Evolutionary conservation across 2,888 invertebrate genomes (phyloP).

Genomic region (Meloe dianella): DNA sequence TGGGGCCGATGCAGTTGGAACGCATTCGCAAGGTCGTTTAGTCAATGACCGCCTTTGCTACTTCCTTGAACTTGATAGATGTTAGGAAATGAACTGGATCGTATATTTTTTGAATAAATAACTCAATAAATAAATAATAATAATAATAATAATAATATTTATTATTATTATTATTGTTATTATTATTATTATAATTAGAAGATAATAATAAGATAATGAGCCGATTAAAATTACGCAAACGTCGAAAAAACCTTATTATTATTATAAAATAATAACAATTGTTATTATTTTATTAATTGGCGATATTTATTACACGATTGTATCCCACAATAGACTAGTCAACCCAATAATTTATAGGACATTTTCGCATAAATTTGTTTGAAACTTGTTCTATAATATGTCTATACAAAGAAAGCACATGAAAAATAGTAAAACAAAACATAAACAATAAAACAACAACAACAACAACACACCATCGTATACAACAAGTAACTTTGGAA

Average conservation of each 20-base stretch:
- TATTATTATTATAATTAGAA: no score
- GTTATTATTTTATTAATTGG: no score
- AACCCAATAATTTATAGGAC: constrained; percentile 11
- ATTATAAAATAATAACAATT: constrained; percentile 16
- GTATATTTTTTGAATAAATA: constrained; percentile 34
- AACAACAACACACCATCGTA: neutral
- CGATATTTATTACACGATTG: constrained; percentile 7
- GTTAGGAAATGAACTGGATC: constrained; percentile 42
- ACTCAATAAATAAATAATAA: constrained; percentile 26
- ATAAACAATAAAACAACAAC: neutral
- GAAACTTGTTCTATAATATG: constrained; percentile 15
- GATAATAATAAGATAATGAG: no score
- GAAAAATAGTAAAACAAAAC: neutral
- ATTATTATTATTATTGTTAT: no score
- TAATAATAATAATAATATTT: constrained; percentile 8
- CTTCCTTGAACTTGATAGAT: constrained; percentile 53
- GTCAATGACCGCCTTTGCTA: constrained; percentile 54
- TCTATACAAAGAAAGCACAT: constrained; percentile 5
- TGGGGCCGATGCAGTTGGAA: constrained; percentile 28
- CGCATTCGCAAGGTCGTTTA: constrained; percentile 53
- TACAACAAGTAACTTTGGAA: constrained; percentile 3
- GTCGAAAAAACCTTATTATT: no score
- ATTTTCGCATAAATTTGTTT: constrained; percentile 17
- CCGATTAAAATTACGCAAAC: no score
- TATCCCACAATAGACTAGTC: constrained; percentile 10